Conservation (phyloP, 2,113 vertebrate genomes). For the Sinocyclocheilus maitianheensis region DNA sequence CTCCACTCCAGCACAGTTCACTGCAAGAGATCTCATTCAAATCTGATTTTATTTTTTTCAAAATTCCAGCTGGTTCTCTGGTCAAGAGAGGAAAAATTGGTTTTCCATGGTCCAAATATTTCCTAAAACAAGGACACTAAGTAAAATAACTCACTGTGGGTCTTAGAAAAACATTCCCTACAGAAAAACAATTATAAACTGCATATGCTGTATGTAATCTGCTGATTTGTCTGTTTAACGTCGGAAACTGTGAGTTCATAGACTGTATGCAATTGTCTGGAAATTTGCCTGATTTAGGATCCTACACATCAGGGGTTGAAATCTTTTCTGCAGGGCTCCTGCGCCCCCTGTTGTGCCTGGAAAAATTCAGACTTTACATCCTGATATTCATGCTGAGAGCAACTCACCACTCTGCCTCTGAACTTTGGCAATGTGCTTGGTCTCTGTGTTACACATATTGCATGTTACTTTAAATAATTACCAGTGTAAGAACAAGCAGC, state of each 20-base stretch:
- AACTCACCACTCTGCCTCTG: neutral
- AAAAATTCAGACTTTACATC: neutral
- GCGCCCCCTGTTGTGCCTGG: conserved; percentile 31
- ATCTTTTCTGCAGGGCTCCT: neutral
- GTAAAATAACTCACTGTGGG: neutral
- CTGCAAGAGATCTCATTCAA: conserved; percentile 11
- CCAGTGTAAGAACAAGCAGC: neutral
- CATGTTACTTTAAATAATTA: neutral
- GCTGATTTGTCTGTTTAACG: conserved; percentile 24
- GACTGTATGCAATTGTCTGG: conserved; percentile 30
- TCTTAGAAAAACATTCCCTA: conserved; percentile 8
- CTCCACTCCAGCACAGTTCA: neutral
- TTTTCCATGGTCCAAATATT: neutral
- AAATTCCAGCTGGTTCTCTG: conserved; percentile 7
- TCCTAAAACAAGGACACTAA: conserved; percentile 1
- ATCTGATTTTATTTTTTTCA: neutral
- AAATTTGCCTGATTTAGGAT: conserved; percentile 11
- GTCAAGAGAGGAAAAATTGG: neutral
- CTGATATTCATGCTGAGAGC: neutral
- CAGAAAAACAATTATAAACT: conserved; percentile 1
- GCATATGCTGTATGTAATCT: neutral
- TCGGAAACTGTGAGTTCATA: conserved; percentile 27
- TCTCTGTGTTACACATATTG: neutral
- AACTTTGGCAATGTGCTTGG: neutral
- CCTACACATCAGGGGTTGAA: conserved; percentile 1